Evolutionary conservation across 2,113 vertebrate genomes (phyloP).

Genomic region (Heloderma charlesbogerti): DNA sequence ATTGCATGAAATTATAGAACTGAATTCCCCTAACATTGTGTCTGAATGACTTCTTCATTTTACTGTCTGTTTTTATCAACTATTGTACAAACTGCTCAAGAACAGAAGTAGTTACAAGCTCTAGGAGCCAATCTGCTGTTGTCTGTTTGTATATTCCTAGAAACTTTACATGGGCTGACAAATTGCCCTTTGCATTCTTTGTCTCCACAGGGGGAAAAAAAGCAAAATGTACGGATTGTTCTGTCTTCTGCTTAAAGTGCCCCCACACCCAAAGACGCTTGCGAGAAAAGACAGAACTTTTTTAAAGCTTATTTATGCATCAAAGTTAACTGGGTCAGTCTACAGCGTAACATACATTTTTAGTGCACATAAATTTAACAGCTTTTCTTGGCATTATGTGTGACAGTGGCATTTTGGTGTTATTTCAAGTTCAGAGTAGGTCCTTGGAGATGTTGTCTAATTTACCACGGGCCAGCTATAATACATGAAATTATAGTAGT

Average conservation of each 20-base stretch:
- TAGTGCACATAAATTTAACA: slow-evolving; percentile 70
- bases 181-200: slow-evolving; percentile 60
- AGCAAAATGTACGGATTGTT: slow-evolving; percentile 44
- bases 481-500: slow-evolving; percentile 56
- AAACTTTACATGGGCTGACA: slow-evolving; percentile 60
- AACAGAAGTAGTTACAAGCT: slow-evolving; percentile 47
- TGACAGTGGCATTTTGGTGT: slow-evolving; percentile 65
- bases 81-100: slow-evolving; percentile 42
- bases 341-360: slow-evolving; percentile 63
- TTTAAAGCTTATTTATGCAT: slow-evolving; percentile 39
- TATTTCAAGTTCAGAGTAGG: slow-evolving; percentile 68
- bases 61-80: slow-evolving; percentile 23
- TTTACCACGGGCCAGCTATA: slow-evolving; percentile 65
- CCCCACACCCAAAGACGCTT: not conserved
- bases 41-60: slow-evolving; percentile 37
- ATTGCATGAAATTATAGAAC: slow-evolving; percentile 5
- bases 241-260: slow-evolving; percentile 20
- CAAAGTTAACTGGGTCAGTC: slow-evolving; percentile 67
- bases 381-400: slow-evolving; percentile 64
- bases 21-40: slow-evolving; percentile 1
- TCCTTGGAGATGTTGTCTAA: slow-evolving; percentile 62
- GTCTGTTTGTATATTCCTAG: slow-evolving; percentile 54
- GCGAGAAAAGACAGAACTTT: slow-evolving; percentile 12
- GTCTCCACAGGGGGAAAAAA: slow-evolving; percentile 42
- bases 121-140: slow-evolving; percentile 60